Conservation (phyloP, 2,113 vertebrate genomes). For the Rhinopomastus cyanomelas region DNA sequence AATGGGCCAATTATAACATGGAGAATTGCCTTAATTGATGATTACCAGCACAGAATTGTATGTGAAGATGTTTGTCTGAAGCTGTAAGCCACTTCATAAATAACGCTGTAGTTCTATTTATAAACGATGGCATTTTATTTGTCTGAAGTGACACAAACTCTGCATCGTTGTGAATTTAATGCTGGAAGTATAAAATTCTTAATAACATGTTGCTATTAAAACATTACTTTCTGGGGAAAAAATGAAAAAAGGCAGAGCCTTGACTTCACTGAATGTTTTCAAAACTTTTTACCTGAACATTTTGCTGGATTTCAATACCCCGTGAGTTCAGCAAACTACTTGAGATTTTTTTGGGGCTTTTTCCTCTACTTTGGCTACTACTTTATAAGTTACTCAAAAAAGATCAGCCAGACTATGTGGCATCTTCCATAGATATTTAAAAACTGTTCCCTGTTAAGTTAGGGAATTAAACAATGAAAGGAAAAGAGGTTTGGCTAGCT, state of each 20-base stretch:
- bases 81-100: background rate
- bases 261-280: background rate
- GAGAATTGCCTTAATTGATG: background rate
- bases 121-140: background rate
- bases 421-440: background rate
- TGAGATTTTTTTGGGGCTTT: accelerated
- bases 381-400: background rate
- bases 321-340: background rate
- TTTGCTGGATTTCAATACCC: background rate
- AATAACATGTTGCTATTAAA: background rate
- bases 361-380: background rate
- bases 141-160: background rate
- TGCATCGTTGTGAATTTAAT: background rate
- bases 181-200: background rate
- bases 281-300: background rate
- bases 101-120: background rate
- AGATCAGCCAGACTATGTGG: background rate
- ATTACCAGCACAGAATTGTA: background rate
- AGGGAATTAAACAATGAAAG: background rate
- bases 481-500: background rate
- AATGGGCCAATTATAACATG: background rate
- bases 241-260: background rate
- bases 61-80: background rate
- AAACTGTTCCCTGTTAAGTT: background rate
- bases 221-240: background rate